phyloP scores from a whole-genome alignment of 2,797 vertebrate species.

The Peromyscus nudipes region DNA sequence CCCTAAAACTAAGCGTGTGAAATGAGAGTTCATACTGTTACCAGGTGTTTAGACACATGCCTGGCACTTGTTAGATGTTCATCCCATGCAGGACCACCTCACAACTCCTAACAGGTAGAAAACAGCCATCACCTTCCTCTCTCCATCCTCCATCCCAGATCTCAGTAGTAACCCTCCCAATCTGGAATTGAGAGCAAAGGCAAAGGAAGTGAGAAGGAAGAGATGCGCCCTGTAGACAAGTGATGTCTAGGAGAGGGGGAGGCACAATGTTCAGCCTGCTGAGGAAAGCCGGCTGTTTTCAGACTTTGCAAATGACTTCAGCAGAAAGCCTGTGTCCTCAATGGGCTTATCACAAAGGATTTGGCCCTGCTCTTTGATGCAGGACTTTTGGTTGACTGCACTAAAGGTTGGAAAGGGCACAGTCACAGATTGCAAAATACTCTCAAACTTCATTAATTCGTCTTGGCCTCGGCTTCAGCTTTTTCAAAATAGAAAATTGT shows the following conservation, averaged over 20 bases:
- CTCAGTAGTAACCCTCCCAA: not conserved
- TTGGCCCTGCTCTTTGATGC: not conserved
- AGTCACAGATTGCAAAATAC: not conserved
- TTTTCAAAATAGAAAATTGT: constrained; percentile 4
- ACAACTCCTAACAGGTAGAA: not conserved
- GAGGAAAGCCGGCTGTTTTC: not conserved
- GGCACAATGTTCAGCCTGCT: not conserved
- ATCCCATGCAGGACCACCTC: not conserved
- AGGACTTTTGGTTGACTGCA: not conserved
- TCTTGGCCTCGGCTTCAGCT: not conserved
- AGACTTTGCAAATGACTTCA: not conserved
- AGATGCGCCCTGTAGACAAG: not conserved
- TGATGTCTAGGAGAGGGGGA: rapidly evolving
- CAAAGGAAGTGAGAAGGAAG: not conserved
- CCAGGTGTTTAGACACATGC: rapidly evolving
- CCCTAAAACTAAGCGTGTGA: not conserved
- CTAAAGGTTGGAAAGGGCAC: not conserved
- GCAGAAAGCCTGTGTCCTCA: not conserved
- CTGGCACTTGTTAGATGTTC: not conserved
- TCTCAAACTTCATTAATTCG: not conserved
- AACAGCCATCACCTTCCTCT: not conserved
- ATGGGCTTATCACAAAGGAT: rapidly evolving
- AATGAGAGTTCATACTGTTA: no score
- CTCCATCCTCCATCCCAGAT: not conserved
- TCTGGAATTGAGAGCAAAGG: not conserved